Base-by-base conservation (phyloP, 2,888 invertebrate genomes). In the Erebia epiphron region DNA sequence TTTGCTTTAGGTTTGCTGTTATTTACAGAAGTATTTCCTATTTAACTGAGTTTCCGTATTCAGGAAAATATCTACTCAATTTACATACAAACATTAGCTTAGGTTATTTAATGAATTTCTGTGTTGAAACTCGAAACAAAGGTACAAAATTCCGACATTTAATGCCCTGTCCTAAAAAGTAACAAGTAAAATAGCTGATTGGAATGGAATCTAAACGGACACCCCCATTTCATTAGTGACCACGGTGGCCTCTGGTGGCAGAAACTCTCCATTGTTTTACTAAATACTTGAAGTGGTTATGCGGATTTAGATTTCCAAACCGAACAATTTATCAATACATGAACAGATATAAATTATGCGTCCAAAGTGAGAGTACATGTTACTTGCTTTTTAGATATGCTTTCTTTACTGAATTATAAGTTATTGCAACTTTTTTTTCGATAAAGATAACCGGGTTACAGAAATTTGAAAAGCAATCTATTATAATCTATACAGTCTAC, bases 281-380 rank as follows among this genome's bases (percentile, higher is more conserved):
- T 16, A 66, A 66, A 57, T 66, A 18, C 62, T 62, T 46, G 49
- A 56, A 66, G 46, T n/a, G 9, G 56, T 43, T 41, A 16, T 52
- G 64, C 64, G 52, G 64, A 54, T 43, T 41, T 41, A 41, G 52
- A 66, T 56, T 56, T 66, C 66, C 43, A 66, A 66, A 56, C 56
- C 18, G 9, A 21, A 66, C 66, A 46, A 66, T 66, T 66, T 66
- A 66, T 66, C 66, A 66, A 66, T 66, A 57, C 56, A 46, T n/a
- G 56, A 66, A 66, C 56, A 65, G 67, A 58, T 58, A 60, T 67
- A 60, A 60, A 60, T 60, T 60, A 60, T 67, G 41, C 52, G 1
- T 50, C 60, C 50, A 35, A 66, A 61, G 60, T 61, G 60, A 68
- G 49, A 50, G 61, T 52, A 67, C 16, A 11, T 60, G 26, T 35